Percentiles rank a stretch among this genome's conserved stretches.
These are phyloP conservation scores for Clostera curtula DNA, from an alignment of 2,888 invertebrate species.

Conservation along the genomic window DNA sequence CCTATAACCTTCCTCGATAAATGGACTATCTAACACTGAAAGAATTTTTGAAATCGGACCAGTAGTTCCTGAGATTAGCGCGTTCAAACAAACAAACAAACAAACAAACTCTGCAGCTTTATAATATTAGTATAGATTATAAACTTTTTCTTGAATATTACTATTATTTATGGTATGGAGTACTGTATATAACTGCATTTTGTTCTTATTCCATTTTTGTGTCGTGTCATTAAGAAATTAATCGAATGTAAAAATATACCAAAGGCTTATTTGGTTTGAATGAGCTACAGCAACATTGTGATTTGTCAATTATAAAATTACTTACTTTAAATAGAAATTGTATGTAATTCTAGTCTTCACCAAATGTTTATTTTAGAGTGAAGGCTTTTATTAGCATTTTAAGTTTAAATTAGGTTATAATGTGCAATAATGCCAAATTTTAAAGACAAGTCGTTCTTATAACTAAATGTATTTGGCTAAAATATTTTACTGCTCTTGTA, in stretches of 20 bases:
- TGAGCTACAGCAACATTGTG: conserved; percentile 5
- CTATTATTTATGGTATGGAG: too few relatives aligned
- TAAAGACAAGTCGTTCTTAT: conserved; percentile 24
- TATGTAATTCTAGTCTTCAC: conserved; percentile 34
- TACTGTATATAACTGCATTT: too few relatives aligned
- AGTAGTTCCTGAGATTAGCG: too few relatives aligned
- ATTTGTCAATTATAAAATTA: neutral
- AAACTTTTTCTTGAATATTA: too few relatives aligned
- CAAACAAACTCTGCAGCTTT: too few relatives aligned
- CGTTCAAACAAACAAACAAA: too few relatives aligned
- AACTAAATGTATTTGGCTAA: conserved; percentile 26
- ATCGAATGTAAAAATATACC: conserved; percentile 23
- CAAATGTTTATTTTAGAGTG: conserved; percentile 32
- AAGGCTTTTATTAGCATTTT: conserved; percentile 24
- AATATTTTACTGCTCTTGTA: conserved; percentile 12
- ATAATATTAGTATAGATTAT: too few relatives aligned
- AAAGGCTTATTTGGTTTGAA: conserved; percentile 20
- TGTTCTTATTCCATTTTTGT: too few relatives aligned
- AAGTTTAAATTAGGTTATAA: conserved; percentile 13
- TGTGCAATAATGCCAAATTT: conserved; percentile 34
- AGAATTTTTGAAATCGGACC: too few relatives aligned
- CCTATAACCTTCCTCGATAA: too few relatives aligned
- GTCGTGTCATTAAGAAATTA: too few relatives aligned
- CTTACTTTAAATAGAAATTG: conserved; percentile 10
- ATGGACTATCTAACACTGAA: too few relatives aligned